These are phyloP conservation scores for Pangasius mekongensis DNA, from an alignment of 2,797 vertebrate genomes.

Conservation along the genomic window DNA sequence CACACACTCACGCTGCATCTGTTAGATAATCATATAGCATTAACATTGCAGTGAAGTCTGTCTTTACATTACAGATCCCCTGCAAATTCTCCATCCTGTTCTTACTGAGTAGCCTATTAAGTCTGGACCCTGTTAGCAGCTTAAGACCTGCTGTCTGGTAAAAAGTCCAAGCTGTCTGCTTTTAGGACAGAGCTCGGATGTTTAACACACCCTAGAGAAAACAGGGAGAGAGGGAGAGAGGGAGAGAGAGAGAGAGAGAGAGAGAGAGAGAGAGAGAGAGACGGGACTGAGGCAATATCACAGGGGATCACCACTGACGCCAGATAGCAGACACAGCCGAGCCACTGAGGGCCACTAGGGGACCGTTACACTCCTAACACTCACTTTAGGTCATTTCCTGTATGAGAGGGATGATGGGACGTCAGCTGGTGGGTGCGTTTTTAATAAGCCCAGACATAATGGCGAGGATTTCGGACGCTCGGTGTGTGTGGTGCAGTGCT, in stretches of 20 bases:
- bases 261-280: constrained; percentile 14
- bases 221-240: background rate
- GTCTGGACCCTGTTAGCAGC: constrained; percentile 42
- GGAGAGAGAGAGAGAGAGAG: constrained; percentile 5
- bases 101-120: constrained; percentile 44
- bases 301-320: constrained; percentile 69
- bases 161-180: constrained; percentile 27
- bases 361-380: constrained; percentile 42
- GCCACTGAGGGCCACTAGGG: constrained; percentile 47
- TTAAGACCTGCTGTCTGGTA: constrained; percentile 35
- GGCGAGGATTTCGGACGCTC: constrained; percentile 33
- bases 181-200: constrained; percentile 26
- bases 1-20: background rate
- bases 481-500: background rate
- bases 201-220: constrained; percentile 42
- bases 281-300: constrained; percentile 61
- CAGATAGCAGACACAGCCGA: constrained; percentile 67
- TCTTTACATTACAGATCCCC: background rate
- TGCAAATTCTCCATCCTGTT: background rate
- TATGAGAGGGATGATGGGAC: constrained; percentile 33
- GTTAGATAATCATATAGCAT: background rate
- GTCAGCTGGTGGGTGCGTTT: constrained; percentile 44
- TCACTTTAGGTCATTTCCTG: constrained; percentile 49
- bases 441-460: constrained; percentile 33
- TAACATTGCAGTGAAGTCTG: background rate